These are phyloP conservation scores for Craniophora ligustri DNA, from an alignment of 2,888 invertebrate genomes.

Conservation along the genomic window DNA sequence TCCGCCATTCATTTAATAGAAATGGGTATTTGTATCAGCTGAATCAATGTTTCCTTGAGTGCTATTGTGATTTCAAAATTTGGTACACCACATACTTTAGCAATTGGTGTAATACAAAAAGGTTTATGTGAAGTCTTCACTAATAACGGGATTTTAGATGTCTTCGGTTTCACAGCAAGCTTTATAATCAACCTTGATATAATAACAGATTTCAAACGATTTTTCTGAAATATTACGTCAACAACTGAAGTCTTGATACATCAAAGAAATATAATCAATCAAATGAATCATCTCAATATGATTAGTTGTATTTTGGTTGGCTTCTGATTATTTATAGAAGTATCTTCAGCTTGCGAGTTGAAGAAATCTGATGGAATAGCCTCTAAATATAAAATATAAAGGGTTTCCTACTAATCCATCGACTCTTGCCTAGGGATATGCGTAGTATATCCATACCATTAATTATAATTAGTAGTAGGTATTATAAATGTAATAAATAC, in stretches of 20 bases:
- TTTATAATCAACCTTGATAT: conserved; percentile 22
- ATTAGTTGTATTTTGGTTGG: background rate
- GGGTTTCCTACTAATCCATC: too few species aligned
- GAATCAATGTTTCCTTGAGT: conserved; percentile 53
- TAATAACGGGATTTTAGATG: conserved; percentile 19
- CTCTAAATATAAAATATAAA: too few species aligned
- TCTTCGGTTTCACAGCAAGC: conserved; percentile 2
- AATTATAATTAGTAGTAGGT: too few species aligned
- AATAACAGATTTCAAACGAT: conserved; percentile 22
- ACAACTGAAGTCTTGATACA: conserved; percentile 5
- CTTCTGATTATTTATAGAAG: background rate
- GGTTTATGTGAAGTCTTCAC: conserved; percentile 19
- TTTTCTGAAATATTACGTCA: conserved; percentile 2
- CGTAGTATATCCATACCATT: too few species aligned
- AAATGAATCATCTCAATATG: background rate
- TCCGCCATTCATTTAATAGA: conserved; percentile 65
- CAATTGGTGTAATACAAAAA: conserved; percentile 19
- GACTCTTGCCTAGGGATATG: too few species aligned
- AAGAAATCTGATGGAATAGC: too few species aligned
- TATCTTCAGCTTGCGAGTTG: background rate
- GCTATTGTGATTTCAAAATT: conserved; percentile 42
- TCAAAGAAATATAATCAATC: conserved; percentile 30
- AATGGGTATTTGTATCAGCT: conserved; percentile 45
- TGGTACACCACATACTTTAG: conserved; percentile 7
- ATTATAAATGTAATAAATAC: too few species aligned